Evolutionary conservation across 1,140 invertebrate genomes (phyloP).

Genomic region (Diachasmimorpha longicaudata): DNA sequence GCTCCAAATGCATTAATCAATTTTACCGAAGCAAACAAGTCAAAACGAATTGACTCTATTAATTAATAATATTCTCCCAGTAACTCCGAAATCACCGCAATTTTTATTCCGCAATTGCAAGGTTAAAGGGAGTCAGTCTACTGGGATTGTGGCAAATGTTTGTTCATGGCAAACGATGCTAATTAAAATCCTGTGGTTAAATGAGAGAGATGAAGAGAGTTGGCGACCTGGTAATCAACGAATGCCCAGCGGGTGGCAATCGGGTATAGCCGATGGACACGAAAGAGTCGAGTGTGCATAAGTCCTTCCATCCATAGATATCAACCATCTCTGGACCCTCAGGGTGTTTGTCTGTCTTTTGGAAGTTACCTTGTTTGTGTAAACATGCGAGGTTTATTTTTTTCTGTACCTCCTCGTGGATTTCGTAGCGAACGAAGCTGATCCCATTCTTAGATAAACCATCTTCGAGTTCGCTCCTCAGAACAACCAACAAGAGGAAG

Average conservation of each 20-base stretch:
- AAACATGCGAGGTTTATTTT: constrained; percentile 36
- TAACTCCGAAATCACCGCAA: background rate
- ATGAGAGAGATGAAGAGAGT: constrained; percentile 20
- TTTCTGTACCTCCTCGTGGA: constrained; percentile 30
- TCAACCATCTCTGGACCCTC: background rate
- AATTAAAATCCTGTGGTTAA: constrained; percentile 61
- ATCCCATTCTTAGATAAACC: background rate
- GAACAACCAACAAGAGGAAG: no score
- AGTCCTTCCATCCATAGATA: constrained; percentile 14
- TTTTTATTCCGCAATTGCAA: constrained; percentile 10
- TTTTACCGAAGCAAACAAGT: no score
- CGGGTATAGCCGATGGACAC: constrained; percentile 25
- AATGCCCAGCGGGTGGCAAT: constrained; percentile 21
- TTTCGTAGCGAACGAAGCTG: no score
- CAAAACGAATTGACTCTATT: no score
- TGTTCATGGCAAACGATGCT: constrained; percentile 58
- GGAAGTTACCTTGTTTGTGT: constrained; percentile 32
- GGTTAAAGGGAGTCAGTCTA: constrained; percentile 11
- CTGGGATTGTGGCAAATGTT: constrained; percentile 48
- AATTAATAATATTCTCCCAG: no score
- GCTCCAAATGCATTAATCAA: no score
- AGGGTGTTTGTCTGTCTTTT: constrained; percentile 23
- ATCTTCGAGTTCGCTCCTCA: background rate
- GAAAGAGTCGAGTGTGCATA: constrained; percentile 25
- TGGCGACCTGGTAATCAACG: constrained; percentile 23